These are phyloP conservation scores for Drosophila asahinai DNA, from an alignment of 1,140 invertebrate genomes.

Conservation along the genomic window DNA sequence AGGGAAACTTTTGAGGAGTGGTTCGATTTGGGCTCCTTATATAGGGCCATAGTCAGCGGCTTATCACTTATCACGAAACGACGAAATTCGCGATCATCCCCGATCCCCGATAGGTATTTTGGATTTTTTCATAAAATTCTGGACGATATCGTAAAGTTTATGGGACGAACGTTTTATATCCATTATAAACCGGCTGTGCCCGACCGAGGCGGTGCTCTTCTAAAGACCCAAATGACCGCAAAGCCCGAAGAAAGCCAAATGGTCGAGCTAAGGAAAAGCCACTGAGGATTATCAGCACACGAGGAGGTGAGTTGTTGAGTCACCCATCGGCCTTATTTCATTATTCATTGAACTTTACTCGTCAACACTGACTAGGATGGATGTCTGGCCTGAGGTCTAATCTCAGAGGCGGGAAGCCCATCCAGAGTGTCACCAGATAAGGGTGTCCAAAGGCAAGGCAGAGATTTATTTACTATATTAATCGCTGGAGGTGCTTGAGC, in stretches of 20 bases:
- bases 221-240: slow-evolving; percentile 23
- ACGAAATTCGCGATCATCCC: slow-evolving; percentile 41
- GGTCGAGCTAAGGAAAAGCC: neutral
- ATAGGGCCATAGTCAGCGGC: slow-evolving; percentile 15
- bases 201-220: slow-evolving; percentile 29
- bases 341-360: slow-evolving; percentile 28
- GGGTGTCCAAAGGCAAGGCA: neutral
- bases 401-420: slow-evolving; percentile 15
- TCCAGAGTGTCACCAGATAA: slow-evolving; percentile 23
- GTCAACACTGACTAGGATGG: slow-evolving; percentile 8
- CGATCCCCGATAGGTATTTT: slow-evolving; percentile 40
- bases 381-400: slow-evolving; percentile 25
- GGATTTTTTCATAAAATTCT: slow-evolving; percentile 51
- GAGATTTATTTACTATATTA: slow-evolving; percentile 36
- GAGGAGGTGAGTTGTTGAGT: slow-evolving; percentile 15
- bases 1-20: neutral
- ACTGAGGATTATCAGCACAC: slow-evolving; percentile 27
- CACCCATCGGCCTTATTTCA: slow-evolving; percentile 10
- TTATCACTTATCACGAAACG: slow-evolving; percentile 34
- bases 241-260: slow-evolving; percentile 18
- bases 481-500: neutral
- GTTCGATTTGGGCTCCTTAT: slow-evolving; percentile 28
- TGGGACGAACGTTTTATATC: slow-evolving; percentile 43
- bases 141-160: slow-evolving; percentile 47
- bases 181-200: slow-evolving; percentile 42